Conservation (phyloP, 2,797 vertebrate species). For the Diceros bicornis region DNA sequence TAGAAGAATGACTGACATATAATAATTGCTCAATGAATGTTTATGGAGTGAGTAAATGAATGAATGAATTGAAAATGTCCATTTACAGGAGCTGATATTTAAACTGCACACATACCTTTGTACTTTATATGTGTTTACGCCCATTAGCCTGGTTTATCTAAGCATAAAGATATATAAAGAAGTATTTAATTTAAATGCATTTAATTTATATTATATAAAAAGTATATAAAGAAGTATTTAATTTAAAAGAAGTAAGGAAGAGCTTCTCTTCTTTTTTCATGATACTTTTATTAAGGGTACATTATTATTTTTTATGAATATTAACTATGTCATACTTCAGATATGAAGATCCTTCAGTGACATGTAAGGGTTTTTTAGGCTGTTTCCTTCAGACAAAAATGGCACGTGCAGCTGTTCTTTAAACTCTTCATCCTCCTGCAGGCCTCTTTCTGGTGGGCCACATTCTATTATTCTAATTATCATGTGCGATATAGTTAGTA, state of each 20-base stretch:
- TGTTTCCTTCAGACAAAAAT: slow-evolving; percentile 40
- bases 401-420: neutral
- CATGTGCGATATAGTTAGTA: neutral
- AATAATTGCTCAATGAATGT: neutral
- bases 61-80: neutral
- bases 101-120: neutral
- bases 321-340: slow-evolving; percentile 36
- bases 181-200: neutral
- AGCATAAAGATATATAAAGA: neutral
- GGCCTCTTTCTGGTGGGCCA: neutral
- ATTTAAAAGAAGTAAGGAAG: neutral
- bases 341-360: neutral
- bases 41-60: neutral
- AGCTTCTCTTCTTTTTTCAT: neutral
- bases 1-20: neutral
- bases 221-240: neutral
- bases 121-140: neutral
- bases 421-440: neutral
- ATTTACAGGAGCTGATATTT: slow-evolving; percentile 14
- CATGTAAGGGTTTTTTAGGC: neutral
- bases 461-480: neutral
- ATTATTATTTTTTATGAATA: slow-evolving; percentile 45
- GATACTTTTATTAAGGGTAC: neutral
- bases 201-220: no score
- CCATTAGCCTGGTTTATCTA: neutral